Conservation (phyloP, 1,140 invertebrate species). For the Diachasmimorpha longicaudata region DNA sequence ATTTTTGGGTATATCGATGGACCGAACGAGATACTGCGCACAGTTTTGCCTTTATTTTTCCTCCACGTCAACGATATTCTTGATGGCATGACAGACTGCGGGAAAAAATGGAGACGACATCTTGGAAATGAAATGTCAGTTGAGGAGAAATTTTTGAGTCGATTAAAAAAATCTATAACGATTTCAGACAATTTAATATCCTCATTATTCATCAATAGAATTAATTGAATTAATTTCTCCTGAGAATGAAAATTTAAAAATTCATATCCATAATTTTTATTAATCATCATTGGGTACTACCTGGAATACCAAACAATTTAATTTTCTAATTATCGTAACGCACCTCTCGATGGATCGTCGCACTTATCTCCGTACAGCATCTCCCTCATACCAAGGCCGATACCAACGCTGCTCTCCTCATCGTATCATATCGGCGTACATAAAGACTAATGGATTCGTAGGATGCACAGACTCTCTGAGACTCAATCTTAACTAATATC, state of each 20-base stretch:
- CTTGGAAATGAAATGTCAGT: too few relatives aligned
- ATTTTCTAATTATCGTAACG: constrained; percentile 63
- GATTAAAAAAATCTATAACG: too few relatives aligned
- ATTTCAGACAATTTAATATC: not conserved
- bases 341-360: constrained; percentile 25
- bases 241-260: not conserved
- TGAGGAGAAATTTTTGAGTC: too few relatives aligned
- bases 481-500: constrained; percentile 58
- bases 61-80: not conserved
- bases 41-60: not conserved
- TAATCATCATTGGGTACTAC: not conserved
- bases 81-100: not conserved
- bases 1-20: constrained; percentile 52
- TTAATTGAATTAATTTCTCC: constrained; percentile 4
- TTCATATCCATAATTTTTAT: constrained; percentile 1
- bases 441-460: constrained; percentile 59
- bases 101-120: too few relatives aligned
- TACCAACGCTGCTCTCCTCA: not conserved
- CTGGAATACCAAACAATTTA: constrained; percentile 52
- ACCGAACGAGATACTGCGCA: constrained; percentile 37
- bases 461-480: constrained; percentile 34
- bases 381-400: constrained; percentile 35
- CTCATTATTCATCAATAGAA: not conserved
- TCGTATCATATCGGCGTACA: constrained; percentile 38
- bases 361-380: constrained; percentile 56